Evolutionary conservation across 2,888 invertebrate species (phyloP), one percentile per base, ranked within the genome.

Genomic region (Schrankia costaestrigalis): DNA sequence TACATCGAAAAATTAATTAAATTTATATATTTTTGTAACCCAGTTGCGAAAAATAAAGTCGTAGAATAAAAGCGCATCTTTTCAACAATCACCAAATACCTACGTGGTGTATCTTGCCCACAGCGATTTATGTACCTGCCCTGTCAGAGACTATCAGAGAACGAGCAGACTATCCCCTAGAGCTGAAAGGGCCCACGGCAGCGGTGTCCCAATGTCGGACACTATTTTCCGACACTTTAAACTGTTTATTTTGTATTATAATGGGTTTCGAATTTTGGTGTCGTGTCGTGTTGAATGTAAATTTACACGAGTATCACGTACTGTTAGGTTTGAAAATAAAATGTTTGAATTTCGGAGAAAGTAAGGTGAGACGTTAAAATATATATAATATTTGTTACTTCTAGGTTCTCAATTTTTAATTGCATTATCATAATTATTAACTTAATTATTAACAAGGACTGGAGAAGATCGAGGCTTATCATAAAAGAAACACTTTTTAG

Each of bases 201-300:
- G 50, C 39, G 40, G 37, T 27, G 27, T 36, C 22, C 33, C 38
- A 32, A 41, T 48, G 47, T 53, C 51, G 49, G 41, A 57, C 61
- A 64, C 60, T 54, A 49, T 53, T 57, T 45, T 47, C 46, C 49
- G 41, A 61, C 53, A 59, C 49, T 61, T 58, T 53, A 46, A 41
- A 43, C 44, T 54, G 63, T 67, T 68, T 70, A 66, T 68, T 68
- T 66, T 61, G 38, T 46, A 40, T 46, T 52, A 60, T 61, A 67
- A 60, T 54, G 49, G 53, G 48, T 65, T 58, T 55, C 60, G 57
- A 62, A 66, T 58, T 64, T 56, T 56, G 4, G 4, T 17, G n/a
- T n/a, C 49, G 56, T 53, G 54, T 55, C 48, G 53, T 50, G 50
- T 50, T 47, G 54, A 52, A 58, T 66, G 63, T 65, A 65, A 65